A percentile compares a stretch with the other conserved stretches of the same genome.
Conservation (phyloP, 2,888 invertebrate genomes). For the Melinaea marsaeus region DNA sequence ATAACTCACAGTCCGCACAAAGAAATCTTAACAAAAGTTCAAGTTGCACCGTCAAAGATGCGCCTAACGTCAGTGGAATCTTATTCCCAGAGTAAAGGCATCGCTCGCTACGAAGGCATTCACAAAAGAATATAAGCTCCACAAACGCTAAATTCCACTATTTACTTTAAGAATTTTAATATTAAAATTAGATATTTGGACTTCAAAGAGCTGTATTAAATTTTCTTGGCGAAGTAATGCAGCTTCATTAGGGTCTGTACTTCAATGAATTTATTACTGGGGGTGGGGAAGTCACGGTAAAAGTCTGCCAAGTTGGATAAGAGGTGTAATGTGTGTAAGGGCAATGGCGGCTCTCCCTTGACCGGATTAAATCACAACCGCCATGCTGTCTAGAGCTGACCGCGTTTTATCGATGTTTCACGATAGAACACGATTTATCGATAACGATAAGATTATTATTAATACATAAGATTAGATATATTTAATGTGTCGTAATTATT, state of each 20-base stretch:
- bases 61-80: slow-evolving; percentile 14
- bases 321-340: slow-evolving; percentile 59
- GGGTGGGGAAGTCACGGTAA: slow-evolving; percentile 48
- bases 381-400: slow-evolving; percentile 62
- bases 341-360: slow-evolving; percentile 54
- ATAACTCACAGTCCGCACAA: slow-evolving; percentile 7
- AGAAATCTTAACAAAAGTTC: slow-evolving; percentile 14
- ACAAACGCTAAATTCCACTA: not conserved
- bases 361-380: slow-evolving; percentile 61
- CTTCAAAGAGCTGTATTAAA: slow-evolving; percentile 39
- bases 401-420: slow-evolving; percentile 51
- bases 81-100: slow-evolving; percentile 17
- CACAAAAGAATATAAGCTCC: slow-evolving; percentile 17
- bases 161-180: not conserved
- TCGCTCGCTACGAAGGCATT: slow-evolving; percentile 8
- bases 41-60: slow-evolving; percentile 20
- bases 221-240: slow-evolving; percentile 62
- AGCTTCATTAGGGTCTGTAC: slow-evolving; percentile 60
- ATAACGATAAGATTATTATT: slow-evolving; percentile 16
- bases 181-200: not conserved
- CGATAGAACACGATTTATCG: slow-evolving; percentile 22
- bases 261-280: slow-evolving; percentile 23
- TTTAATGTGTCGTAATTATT: not conserved
- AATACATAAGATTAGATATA: slow-evolving; percentile 1
- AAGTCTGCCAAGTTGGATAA: slow-evolving; percentile 47